A percentile compares a stretch with the other conserved stretches of the same genome.
phyloP scores from a whole-genome alignment of 2,888 invertebrate genomes.

The Ceraclea dissimilis region DNA sequence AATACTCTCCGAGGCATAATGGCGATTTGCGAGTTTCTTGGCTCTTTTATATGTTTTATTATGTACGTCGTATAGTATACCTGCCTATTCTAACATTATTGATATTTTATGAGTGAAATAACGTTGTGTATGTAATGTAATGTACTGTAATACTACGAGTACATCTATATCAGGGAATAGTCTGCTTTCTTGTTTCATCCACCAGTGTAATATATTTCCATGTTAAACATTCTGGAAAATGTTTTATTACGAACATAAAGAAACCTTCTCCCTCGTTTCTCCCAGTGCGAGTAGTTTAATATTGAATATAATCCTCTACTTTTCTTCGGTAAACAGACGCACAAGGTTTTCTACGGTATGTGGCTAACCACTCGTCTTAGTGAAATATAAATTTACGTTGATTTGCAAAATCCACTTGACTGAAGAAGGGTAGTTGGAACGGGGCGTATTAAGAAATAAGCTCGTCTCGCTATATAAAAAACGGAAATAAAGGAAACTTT shows the following conservation, averaged over 20 bases:
- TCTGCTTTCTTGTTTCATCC: not conserved
- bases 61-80: too few species aligned
- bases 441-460: slow-evolving; percentile 18
- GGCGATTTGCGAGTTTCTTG: not conserved
- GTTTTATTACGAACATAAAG: slow-evolving; percentile 14
- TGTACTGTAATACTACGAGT: too few species aligned
- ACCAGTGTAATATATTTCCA: slow-evolving; percentile 1
- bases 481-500: slow-evolving; percentile 9
- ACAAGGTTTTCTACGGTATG: slow-evolving; percentile 14
- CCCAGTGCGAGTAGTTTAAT: slow-evolving; percentile 22
- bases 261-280: slow-evolving; percentile 3
- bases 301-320: slow-evolving; percentile 23
- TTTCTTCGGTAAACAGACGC: slow-evolving; percentile 21
- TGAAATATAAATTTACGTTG: slow-evolving; percentile 26
- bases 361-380: slow-evolving; percentile 19
- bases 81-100: too few species aligned
- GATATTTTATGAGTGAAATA: too few species aligned
- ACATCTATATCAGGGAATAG: too few species aligned
- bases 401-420: slow-evolving; percentile 24
- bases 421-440: slow-evolving; percentile 6
- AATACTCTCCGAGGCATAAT: not conserved
- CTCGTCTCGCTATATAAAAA: slow-evolving; percentile 22
- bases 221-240: slow-evolving; percentile 7
- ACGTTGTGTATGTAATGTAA: too few species aligned
- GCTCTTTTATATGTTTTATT: not conserved